Conservation (phyloP, 2,113 vertebrate genomes). For the Xerus inauris region DNA sequence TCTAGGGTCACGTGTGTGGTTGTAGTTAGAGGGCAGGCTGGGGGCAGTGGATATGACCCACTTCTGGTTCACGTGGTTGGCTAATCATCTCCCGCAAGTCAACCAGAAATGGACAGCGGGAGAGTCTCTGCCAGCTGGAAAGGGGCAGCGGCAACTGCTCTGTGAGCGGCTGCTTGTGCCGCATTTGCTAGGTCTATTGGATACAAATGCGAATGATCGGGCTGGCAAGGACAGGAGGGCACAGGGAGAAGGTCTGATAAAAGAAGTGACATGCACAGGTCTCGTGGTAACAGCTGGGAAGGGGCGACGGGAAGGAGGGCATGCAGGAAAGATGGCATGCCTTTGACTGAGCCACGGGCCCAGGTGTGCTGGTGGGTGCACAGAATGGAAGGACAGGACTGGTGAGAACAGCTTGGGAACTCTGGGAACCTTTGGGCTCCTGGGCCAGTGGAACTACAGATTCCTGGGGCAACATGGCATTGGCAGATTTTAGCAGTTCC, state of each 20-base stretch:
- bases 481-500: neutral
- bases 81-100: neutral
- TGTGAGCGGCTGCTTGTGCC: neutral
- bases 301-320: accelerated
- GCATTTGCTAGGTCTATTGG: neutral
- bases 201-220: neutral
- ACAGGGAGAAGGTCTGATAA: neutral
- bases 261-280: neutral
- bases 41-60: neutral
- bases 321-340: neutral
- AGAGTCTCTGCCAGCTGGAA: neutral
- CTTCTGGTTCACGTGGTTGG: neutral
- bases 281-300: neutral
- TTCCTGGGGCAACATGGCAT: neutral
- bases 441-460: neutral
- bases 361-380: too few relatives aligned
- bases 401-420: neutral
- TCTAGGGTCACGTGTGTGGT: neutral
- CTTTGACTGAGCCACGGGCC: neutral
- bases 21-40: neutral
- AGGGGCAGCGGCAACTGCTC: neutral
- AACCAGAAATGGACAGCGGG: neutral
- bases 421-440: neutral
- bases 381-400: neutral
- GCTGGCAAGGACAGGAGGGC: neutral